A percentile compares a stretch with the other conserved stretches of the same genome.
phyloP scores from a whole-genome alignment of 2,113 vertebrate species.

The Pteropus alecto region DNA sequence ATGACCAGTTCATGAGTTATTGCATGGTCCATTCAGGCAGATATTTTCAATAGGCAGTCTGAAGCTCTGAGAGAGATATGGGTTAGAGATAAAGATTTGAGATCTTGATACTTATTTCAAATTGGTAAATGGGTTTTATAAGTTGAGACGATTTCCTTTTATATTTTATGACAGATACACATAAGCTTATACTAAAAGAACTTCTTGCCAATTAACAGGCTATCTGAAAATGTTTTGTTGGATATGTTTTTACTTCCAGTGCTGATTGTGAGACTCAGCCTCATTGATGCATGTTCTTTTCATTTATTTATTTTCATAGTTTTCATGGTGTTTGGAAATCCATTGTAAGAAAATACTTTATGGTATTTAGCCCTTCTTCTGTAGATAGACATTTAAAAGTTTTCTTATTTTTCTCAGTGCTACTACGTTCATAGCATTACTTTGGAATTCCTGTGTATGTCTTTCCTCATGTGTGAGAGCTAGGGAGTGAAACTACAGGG shows the following conservation, averaged over 20 bases:
- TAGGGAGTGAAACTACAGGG: not conserved
- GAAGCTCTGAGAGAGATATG: not conserved
- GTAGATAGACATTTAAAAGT: not conserved
- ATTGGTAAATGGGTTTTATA: not conserved
- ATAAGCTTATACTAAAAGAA: not conserved
- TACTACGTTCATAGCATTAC: not conserved
- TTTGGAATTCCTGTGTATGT: not conserved
- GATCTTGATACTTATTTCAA: not conserved
- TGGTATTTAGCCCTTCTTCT: not conserved
- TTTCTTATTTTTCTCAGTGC: not conserved
- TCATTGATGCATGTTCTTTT: not conserved
- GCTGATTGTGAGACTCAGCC: not conserved
- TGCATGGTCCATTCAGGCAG: not conserved
- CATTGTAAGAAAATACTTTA: not conserved
- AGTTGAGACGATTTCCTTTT: not conserved
- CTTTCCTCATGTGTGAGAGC: not conserved
- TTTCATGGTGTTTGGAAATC: not conserved
- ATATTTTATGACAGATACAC: not conserved
- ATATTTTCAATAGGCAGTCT: not conserved
- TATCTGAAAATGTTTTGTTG: not conserved
- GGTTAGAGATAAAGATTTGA: not conserved
- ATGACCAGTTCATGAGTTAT: not conserved
- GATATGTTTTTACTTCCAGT: not conserved
- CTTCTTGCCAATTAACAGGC: not conserved
- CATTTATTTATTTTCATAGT: not conserved